These are phyloP conservation scores for Aphidius ervi DNA, from an alignment of 1,140 invertebrate species.

Conservation along the genomic window DNA sequence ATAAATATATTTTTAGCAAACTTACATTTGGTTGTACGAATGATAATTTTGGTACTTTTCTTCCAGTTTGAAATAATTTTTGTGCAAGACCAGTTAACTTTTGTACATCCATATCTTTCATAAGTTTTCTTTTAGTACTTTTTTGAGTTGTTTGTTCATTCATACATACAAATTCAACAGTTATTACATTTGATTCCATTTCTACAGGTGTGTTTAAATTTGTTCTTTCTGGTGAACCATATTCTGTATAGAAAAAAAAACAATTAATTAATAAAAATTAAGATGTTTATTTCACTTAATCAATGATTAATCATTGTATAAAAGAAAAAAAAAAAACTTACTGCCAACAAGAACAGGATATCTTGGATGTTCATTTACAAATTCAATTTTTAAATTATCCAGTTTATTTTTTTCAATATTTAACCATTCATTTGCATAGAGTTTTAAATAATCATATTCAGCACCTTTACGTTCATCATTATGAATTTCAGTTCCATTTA, in stretches of 20 bases:
- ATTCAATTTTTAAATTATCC: constrained; percentile 52
- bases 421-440: constrained; percentile 71
- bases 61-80: constrained; percentile 61
- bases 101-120: constrained; percentile 75
- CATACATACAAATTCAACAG: constrained; percentile 56
- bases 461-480: constrained; percentile 72
- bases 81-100: constrained; percentile 72
- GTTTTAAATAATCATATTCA: constrained; percentile 84
- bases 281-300: too few relatives aligned
- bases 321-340: constrained; percentile 37
- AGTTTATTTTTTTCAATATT: constrained; percentile 37
- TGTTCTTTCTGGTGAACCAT: constrained; percentile 72
- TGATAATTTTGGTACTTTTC: constrained; percentile 52
- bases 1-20: constrained; percentile 18
- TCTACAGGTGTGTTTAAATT: constrained; percentile 60
- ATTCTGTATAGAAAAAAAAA: constrained; percentile 58
- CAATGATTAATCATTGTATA: too few relatives aligned
- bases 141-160: constrained; percentile 53
- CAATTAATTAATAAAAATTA: too few relatives aligned
- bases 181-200: constrained; percentile 69
- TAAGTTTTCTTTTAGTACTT: constrained; percentile 65
- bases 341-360: constrained; percentile 61
- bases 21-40: constrained; percentile 57
- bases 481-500: constrained; percentile 67
- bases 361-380: constrained; percentile 69